Conservation (phyloP, 2,113 vertebrate species). For the Orcinus orca region DNA sequence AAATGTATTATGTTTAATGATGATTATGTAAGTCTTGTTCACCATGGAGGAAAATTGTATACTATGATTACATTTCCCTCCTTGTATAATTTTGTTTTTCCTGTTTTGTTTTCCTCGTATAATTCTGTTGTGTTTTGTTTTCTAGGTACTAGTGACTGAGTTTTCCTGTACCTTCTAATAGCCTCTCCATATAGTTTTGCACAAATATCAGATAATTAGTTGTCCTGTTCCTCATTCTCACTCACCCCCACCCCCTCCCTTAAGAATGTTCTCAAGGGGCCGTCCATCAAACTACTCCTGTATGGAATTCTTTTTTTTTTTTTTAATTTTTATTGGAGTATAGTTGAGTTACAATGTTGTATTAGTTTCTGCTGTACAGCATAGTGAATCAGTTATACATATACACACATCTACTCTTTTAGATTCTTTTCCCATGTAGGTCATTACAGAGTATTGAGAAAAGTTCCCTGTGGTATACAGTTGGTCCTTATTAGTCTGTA, state of each 20-base stretch:
- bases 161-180: neutral
- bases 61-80: neutral
- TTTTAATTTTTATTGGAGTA: neutral
- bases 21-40: neutral
- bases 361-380: neutral
- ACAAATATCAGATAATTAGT: neutral
- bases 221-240: neutral
- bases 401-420: too few species aligned
- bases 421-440: neutral
- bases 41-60: neutral
- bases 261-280: neutral
- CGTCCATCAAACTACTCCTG: neutral
- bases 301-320: neutral
- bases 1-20: neutral
- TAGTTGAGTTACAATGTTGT: neutral
- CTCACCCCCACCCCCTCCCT: too few species aligned
- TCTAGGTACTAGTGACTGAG: neutral
- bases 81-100: neutral
- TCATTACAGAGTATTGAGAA: too few species aligned
- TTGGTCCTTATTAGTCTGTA: too few species aligned
- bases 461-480: too few species aligned
- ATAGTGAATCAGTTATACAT: too few species aligned
- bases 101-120: neutral
- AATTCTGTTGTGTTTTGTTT: constrained; percentile 13
- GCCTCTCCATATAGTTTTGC: neutral